A percentile compares a stretch with the other conserved stretches of the same genome.
phyloP scores from a whole-genome alignment of 2,113 vertebrate species.

The human region GRCh38 chr4:176760001-176760500 shows the following conservation, averaged over 20 bases:
- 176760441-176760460: background rate
- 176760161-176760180: background rate
- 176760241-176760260: background rate
- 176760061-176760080: background rate
- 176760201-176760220: background rate
- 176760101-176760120: background rate
- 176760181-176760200: background rate
- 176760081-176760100: background rate
- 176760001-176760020: background rate
- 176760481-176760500: background rate
- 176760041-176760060: background rate
- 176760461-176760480: background rate
- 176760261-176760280: background rate
- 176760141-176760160: slow-evolving; percentile 5
- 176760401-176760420: background rate
- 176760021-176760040: background rate
- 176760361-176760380: background rate
- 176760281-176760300: slow-evolving; percentile 31
- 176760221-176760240: background rate
- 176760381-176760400: background rate
- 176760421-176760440: background rate
- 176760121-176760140: background rate
- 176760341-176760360: background rate
- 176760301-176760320: background rate
- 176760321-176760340: background rate